These are phyloP conservation scores for Philypnodon macrostomus DNA, from an alignment of 2,797 vertebrate genomes.

Conservation along the genomic window DNA sequence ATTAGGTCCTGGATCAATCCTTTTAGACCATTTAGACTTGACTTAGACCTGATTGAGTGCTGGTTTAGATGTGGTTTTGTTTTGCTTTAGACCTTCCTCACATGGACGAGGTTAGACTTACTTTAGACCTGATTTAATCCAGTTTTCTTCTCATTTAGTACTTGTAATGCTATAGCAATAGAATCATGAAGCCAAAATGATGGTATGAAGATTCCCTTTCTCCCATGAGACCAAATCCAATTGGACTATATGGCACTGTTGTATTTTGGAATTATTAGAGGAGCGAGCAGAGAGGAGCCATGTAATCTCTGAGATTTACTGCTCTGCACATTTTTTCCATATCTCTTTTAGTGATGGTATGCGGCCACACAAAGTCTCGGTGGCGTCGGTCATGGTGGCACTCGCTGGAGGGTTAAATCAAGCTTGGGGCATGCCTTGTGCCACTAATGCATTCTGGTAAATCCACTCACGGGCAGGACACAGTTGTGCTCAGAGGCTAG, in stretches of 20 bases:
- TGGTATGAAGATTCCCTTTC: slow-evolving; percentile 40
- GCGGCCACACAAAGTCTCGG: slow-evolving; percentile 72
- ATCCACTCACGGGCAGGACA: slow-evolving; percentile 37
- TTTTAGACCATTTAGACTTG: no score
- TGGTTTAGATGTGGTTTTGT: no score
- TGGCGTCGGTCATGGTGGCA: slow-evolving; percentile 79
- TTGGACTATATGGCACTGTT: slow-evolving; percentile 58
- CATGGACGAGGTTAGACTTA: no score
- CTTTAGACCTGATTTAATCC: no score
- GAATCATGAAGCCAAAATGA: slow-evolving; percentile 16
- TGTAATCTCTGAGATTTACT: slow-evolving; percentile 75
- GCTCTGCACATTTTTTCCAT: slow-evolving; percentile 77
- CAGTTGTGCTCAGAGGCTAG: slow-evolving; percentile 46
- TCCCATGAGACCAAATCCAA: slow-evolving; percentile 63
- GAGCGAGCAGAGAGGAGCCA: slow-evolving; percentile 67
- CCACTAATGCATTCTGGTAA: slow-evolving; percentile 58
- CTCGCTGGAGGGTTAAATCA: slow-evolving; percentile 72
- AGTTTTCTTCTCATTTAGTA: no score
- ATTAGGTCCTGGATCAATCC: no score
- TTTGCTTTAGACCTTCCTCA: no score
- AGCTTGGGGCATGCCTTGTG: slow-evolving; percentile 63
- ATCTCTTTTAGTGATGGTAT: slow-evolving; percentile 73
- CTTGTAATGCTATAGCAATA: no score
- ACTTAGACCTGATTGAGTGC: no score
- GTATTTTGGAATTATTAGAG: slow-evolving; percentile 69